Evolutionary conservation across 2,113 vertebrate species (phyloP).

Genomic region (Microcebus lehilahytsara): DNA sequence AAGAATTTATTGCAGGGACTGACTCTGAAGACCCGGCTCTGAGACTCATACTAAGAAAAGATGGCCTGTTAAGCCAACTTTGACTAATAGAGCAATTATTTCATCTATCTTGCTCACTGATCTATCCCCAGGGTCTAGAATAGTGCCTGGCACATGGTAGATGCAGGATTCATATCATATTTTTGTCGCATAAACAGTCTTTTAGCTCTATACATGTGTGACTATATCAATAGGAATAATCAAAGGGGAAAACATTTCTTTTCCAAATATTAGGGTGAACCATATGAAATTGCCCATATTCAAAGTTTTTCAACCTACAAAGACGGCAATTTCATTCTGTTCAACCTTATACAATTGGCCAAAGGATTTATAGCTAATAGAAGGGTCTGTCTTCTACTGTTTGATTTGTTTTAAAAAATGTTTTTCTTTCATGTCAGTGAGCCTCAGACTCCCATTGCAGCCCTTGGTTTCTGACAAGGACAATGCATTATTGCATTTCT

Average conservation of each 20-base stretch:
- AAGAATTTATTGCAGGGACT: background rate
- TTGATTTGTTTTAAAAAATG: background rate
- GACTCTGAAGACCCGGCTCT: background rate
- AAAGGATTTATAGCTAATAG: background rate
- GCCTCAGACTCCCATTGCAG: background rate
- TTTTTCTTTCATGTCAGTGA: background rate
- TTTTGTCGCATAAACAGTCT: background rate
- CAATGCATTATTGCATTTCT: background rate
- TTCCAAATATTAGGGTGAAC: background rate
- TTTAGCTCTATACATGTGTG: background rate
- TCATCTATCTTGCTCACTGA: background rate
- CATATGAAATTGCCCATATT: background rate
- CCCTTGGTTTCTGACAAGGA: background rate
- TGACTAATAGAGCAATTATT: background rate
- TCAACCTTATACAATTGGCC: background rate
- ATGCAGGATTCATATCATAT: background rate
- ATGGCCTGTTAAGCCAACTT: background rate
- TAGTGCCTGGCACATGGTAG: background rate
- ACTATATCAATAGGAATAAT: background rate
- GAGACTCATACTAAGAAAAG: background rate
- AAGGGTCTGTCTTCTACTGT: background rate
- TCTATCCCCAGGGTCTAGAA: background rate
- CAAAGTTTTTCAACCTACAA: background rate
- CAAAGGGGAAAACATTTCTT: background rate
- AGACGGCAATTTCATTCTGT: background rate